A percentile compares a stretch with the other conserved stretches of the same genome.
Evolutionary conservation across 2,888 invertebrate genomes (phyloP).

Genomic region (Aleiodes testaceus): DNA sequence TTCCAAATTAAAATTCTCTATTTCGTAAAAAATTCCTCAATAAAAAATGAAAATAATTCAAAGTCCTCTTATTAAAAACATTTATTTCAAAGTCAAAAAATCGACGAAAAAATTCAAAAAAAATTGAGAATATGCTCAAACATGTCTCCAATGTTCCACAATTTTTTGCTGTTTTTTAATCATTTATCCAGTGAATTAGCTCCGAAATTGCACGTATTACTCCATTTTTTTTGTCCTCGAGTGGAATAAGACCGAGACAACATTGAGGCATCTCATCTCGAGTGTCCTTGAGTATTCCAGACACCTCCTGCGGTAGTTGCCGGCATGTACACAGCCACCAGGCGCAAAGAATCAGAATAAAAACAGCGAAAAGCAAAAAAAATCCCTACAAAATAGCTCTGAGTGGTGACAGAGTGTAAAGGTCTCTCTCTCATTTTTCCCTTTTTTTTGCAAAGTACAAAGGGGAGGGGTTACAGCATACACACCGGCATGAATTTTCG

Average conservation of each 20-base stretch:
- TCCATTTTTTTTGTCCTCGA: constrained; percentile 3
- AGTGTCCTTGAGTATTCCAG: constrained; percentile 36
- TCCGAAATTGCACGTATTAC: background rate
- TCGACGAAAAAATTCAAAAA: too few species aligned
- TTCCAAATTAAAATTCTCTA: background rate
- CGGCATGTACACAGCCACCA: background rate
- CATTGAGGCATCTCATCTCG: constrained; percentile 23
- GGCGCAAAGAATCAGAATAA: background rate
- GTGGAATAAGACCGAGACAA: constrained; percentile 20
- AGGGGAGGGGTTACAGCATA: constrained; percentile 16
- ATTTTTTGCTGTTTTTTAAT: background rate
- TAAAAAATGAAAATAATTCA: background rate
- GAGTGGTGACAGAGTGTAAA: constrained; percentile 31
- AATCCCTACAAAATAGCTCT: constrained; percentile 2
- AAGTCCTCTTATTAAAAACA: background rate
- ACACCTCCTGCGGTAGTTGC: constrained; percentile 23
- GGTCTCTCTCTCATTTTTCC: background rate
- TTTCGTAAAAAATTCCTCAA: too few species aligned
- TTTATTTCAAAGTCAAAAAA: too few species aligned
- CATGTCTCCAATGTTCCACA: background rate
- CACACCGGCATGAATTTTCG: background rate
- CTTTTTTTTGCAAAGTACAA: background rate
- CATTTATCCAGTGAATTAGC: background rate
- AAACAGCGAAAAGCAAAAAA: background rate
- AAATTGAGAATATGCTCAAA: background rate